These are phyloP conservation scores for Hippocampus barbouri DNA, from an alignment of 2,113 vertebrate genomes.

Conservation along the genomic window DNA sequence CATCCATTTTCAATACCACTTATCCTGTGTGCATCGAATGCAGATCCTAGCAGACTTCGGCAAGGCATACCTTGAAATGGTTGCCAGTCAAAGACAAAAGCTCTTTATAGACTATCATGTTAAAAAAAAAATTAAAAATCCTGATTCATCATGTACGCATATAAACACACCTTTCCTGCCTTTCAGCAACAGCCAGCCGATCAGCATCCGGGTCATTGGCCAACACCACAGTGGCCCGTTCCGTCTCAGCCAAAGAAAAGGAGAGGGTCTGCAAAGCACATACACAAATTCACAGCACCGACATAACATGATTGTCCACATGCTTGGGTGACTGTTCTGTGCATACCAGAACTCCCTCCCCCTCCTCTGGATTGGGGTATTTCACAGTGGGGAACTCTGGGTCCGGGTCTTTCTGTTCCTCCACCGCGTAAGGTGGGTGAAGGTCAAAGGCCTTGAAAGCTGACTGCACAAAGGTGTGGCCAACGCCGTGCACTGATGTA, in stretches of 20 bases:
- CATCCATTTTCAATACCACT: neutral
- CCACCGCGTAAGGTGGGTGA: slow-evolving; percentile 85
- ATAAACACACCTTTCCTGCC: slow-evolving; percentile 75
- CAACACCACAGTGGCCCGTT: slow-evolving; percentile 82
- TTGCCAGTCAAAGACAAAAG: neutral
- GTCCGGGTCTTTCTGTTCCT: slow-evolving; percentile 91
- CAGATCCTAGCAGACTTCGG: neutral
- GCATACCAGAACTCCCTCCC: slow-evolving; percentile 90
- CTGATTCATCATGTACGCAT: neutral
- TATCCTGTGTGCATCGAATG: neutral
- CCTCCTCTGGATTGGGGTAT: slow-evolving; percentile 97
- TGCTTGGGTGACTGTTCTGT: neutral
- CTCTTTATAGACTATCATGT: neutral
- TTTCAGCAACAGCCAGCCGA: slow-evolving; percentile 90
- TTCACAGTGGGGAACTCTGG: slow-evolving; percentile 94
- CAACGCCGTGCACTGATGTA: slow-evolving; percentile 94
- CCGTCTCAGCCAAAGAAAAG: slow-evolving; percentile 87
- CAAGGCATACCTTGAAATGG: too few relatives aligned
- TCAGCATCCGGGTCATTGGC: slow-evolving; percentile 97
- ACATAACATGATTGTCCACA: neutral
- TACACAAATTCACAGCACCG: slow-evolving; percentile 24
- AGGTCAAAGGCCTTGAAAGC: slow-evolving; percentile 89
- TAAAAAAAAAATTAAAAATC: neutral
- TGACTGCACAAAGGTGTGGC: slow-evolving; percentile 86
- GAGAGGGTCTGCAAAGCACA: slow-evolving; percentile 82